Base-by-base conservation (phyloP, 2,888 invertebrate genomes). In the Apamea crenata region DNA sequence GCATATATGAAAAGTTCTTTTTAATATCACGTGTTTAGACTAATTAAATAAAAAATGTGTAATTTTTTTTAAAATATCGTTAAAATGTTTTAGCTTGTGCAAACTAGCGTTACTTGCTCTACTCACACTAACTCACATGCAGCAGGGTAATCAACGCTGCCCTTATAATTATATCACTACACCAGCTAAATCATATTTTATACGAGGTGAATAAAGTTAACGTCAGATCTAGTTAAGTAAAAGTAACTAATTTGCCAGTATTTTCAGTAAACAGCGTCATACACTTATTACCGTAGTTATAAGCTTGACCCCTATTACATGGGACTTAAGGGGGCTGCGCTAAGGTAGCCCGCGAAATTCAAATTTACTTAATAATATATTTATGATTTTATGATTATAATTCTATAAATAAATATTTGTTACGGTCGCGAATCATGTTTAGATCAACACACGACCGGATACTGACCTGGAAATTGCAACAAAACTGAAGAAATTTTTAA, bases 121-220 rank as follows among this genome's bases (percentile, higher is more conserved):
- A 25, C 76, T 69, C 74, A 80, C 68, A 53, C 68, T 16, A 69
- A 75, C 81, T 75, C 65, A 69, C 82, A 81, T 76, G 73, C 73
- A 75, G 16, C 12, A 53, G 10, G 29, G 69, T 53, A 44, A 74
- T 82, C 53, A 82, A 53, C 50, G 56, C 72, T 66, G 78, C 50
- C 72, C 53, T 63, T 67, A 50, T 82, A 78, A 78, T 78, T 73
- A 75, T 76, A 78, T 73, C 66, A 69, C 72, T 78, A 32, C 40
- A 70, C 32, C 66, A 59, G 40, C 63, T 68, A 71, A 72, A 66
- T 61, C 53, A 36, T 44, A 79, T 81, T 79, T 36, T 21, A 81
- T 61, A 73, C 66, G 5, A 47, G 32, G 29, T 36, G 21, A 65
- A 72, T 74, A 61, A 65, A 81, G 1, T 63, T 69, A n/a, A n/a